These are phyloP conservation scores for Nematopogon swammerdamellus DNA, from an alignment of 2,888 invertebrate species.

Conservation along the genomic window DNA sequence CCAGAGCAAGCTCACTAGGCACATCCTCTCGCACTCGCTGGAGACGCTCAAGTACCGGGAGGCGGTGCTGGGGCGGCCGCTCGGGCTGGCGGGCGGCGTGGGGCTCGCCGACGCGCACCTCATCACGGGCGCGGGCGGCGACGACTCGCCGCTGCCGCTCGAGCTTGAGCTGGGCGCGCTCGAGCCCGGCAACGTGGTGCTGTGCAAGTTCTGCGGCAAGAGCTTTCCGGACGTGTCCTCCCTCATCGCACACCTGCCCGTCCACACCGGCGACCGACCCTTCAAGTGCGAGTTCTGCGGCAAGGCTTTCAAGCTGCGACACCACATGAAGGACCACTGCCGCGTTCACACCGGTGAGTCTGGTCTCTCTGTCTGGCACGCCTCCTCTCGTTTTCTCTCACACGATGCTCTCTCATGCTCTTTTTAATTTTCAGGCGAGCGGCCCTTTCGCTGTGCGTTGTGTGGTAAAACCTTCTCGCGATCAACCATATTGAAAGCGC, in stretches of 20 bases:
- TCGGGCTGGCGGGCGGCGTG: slow-evolving; percentile 38
- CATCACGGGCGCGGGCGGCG: slow-evolving; percentile 52
- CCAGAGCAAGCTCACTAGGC: slow-evolving; percentile 87
- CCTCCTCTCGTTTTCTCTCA: too few species aligned
- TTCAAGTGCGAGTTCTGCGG: slow-evolving; percentile 94
- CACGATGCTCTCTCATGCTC: too few species aligned
- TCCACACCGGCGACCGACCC: slow-evolving; percentile 86
- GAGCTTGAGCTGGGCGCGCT: slow-evolving; percentile 54
- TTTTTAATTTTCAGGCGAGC: slow-evolving; percentile 59
- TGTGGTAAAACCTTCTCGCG: slow-evolving; percentile 91
- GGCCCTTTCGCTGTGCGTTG: slow-evolving; percentile 83
- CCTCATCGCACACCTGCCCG: slow-evolving; percentile 82
- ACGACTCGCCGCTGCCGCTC: slow-evolving; percentile 48
- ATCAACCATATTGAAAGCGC: slow-evolving; percentile 87
- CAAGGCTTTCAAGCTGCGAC: slow-evolving; percentile 87
- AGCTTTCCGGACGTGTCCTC: slow-evolving; percentile 89
- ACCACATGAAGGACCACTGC: slow-evolving; percentile 94
- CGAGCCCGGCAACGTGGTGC: slow-evolving; percentile 73
- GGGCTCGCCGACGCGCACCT: slow-evolving; percentile 47
- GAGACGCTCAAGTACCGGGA: slow-evolving; percentile 86
- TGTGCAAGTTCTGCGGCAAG: slow-evolving; percentile 92
- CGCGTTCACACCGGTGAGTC: slow-evolving; percentile 81
- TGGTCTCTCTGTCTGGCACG: too few species aligned
- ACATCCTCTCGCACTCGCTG: slow-evolving; percentile 84
- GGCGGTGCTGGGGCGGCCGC: slow-evolving; percentile 46